Evolutionary conservation across 2,797 vertebrate genomes (phyloP).

Genomic region (Alexandromys oeconomus): DNA sequence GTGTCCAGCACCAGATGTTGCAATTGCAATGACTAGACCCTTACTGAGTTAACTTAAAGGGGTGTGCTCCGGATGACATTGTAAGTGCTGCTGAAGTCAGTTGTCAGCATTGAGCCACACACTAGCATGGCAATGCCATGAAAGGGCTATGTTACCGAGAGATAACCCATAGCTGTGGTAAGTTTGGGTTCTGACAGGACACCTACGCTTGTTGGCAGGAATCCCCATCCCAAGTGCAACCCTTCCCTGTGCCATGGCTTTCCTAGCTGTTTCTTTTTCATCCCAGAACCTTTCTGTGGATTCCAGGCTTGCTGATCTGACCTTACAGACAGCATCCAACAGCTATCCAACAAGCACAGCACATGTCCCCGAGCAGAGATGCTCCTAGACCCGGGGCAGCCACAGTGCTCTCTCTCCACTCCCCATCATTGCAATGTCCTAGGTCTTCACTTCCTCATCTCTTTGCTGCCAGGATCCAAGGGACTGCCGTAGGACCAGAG

Average conservation of each 20-base stretch:
- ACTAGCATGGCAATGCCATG: background rate
- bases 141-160: background rate
- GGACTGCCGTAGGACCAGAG: background rate
- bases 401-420: background rate
- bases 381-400: background rate
- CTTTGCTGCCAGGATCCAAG: too few relatives aligned
- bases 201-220: background rate
- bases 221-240: background rate
- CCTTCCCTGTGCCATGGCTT: background rate
- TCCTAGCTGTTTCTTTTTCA: background rate
- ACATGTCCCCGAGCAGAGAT: background rate
- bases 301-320: background rate
- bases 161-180: background rate
- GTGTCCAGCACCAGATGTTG: background rate
- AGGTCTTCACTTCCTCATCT: background rate
- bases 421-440: background rate
- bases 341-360: background rate
- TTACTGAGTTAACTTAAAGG: background rate
- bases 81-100: background rate
- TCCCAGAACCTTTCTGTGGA: background rate
- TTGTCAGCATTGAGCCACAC: too few relatives aligned
- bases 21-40: background rate
- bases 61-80: rapidly evolving
- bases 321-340: background rate
- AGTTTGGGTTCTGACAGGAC: background rate